Percentiles rank a stretch among this genome's conserved stretches.
phyloP scores from a whole-genome alignment of 2,888 invertebrate genomes.

The Limenitis camilla region DNA sequence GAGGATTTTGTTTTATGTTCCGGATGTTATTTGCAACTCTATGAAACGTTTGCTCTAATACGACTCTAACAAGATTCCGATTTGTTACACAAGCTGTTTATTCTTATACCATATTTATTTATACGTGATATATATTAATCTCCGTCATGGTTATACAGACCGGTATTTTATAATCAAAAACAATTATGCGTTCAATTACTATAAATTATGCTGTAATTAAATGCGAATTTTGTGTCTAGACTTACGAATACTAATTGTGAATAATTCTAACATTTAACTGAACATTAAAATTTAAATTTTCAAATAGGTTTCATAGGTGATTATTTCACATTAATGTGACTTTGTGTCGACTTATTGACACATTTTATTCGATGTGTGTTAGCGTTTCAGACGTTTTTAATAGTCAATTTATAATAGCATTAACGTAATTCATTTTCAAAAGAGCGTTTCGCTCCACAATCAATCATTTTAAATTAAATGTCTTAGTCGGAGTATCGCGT shows the following conservation, averaged over 20 bases:
- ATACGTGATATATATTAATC: too few relatives aligned
- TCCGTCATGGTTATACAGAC: too few relatives aligned
- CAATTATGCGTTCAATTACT: too few relatives aligned
- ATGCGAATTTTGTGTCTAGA: too few relatives aligned
- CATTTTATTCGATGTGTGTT: slow-evolving; percentile 1
- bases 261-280: too few relatives aligned
- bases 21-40: slow-evolving; percentile 13
- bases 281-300: too few relatives aligned
- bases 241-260: too few relatives aligned
- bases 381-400: neutral
- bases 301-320: too few relatives aligned
- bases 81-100: neutral
- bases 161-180: too few relatives aligned
- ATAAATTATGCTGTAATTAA: too few relatives aligned
- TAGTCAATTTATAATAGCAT: slow-evolving; percentile 11
- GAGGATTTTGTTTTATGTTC: slow-evolving; percentile 34
- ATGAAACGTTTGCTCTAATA: slow-evolving; percentile 3
- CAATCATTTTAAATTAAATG: slow-evolving; percentile 30
- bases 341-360: neutral
- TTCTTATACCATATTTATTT: too few relatives aligned
- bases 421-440: slow-evolving; percentile 19
- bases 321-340: too few relatives aligned
- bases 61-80: slow-evolving; percentile 2
- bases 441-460: slow-evolving; percentile 20
- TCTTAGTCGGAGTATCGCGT: slow-evolving; percentile 24